Conservation (phyloP, 1,140 invertebrate species). For the Glossosoma conforme region DNA sequence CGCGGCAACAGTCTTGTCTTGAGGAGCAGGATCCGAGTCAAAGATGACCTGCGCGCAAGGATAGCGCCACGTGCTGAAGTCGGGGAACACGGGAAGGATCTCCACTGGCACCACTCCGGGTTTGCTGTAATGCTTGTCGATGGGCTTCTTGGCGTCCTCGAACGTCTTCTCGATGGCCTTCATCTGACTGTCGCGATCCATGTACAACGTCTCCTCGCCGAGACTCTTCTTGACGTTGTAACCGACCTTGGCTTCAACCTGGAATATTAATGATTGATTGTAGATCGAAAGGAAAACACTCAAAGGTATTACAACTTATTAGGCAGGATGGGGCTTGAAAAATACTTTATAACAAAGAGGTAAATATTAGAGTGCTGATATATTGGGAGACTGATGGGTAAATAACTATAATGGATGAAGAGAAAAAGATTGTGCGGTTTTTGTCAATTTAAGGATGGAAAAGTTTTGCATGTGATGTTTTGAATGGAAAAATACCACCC, state of each 20-base stretch:
- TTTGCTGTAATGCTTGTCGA: constrained; percentile 93
- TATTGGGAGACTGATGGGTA: not conserved
- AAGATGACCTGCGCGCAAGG: constrained; percentile 98
- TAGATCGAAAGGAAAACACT: too few species aligned
- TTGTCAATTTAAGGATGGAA: too few species aligned
- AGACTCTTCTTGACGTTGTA: constrained; percentile 96
- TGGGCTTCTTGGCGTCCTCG: constrained; percentile 79
- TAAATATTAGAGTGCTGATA: too few species aligned
- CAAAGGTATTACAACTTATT: too few species aligned
- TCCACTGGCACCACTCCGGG: constrained; percentile 90
- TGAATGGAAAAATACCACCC: too few species aligned
- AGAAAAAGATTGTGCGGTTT: not conserved
- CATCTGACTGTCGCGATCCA: constrained; percentile 97
- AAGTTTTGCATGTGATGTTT: too few species aligned
- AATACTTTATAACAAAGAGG: too few species aligned
- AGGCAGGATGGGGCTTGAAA: too few species aligned
- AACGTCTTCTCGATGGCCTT: constrained; percentile 98
- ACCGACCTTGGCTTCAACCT: constrained; percentile 95
- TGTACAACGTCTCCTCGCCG: constrained; percentile 91
- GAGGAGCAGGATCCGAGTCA: constrained; percentile 90
- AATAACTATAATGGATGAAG: not conserved
- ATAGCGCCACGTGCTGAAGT: constrained; percentile 96
- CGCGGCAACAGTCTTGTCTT: constrained; percentile 73
- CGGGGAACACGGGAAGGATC: constrained; percentile 84
- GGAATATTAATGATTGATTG: too few species aligned